These are phyloP conservation scores for Clarias laeviceps DNA, from an alignment of 2,797 vertebrate genomes.

Conservation along the genomic window DNA sequence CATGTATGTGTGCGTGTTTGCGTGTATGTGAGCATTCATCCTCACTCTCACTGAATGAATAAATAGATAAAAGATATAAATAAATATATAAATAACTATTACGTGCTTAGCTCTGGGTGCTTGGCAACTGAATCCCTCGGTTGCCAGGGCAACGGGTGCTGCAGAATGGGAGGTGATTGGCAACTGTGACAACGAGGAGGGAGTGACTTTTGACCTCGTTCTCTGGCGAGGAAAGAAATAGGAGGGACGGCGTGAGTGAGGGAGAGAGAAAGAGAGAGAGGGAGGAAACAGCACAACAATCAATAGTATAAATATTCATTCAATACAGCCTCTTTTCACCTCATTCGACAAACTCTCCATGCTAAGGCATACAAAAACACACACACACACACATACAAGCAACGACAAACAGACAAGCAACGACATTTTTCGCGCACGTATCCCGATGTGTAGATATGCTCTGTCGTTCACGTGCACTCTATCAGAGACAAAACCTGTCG, in stretches of 20 bases:
- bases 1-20: slow-evolving; percentile 6
- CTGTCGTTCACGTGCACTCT: neutral
- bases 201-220: slow-evolving; percentile 82
- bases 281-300: slow-evolving; percentile 50
- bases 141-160: slow-evolving; percentile 86
- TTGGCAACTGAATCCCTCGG: slow-evolving; percentile 79
- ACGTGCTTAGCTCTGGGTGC: slow-evolving; percentile 80
- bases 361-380: slow-evolving; percentile 30
- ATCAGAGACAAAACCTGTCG: neutral
- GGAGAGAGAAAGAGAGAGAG: slow-evolving; percentile 19
- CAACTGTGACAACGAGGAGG: slow-evolving; percentile 80
- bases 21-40: slow-evolving; percentile 52
- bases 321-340: slow-evolving; percentile 53
- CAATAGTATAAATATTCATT: slow-evolving; percentile 68
- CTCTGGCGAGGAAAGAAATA: slow-evolving; percentile 65
- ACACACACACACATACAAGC: slow-evolving; percentile 50
- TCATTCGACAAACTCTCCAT: slow-evolving; percentile 48
- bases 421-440: neutral
- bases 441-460: neutral
- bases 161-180: slow-evolving; percentile 80
- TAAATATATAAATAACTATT: slow-evolving; percentile 83
- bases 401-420: slow-evolving; percentile 13
- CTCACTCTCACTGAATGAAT: slow-evolving; percentile 75
- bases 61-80: slow-evolving; percentile 81
- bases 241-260: slow-evolving; percentile 35